These are phyloP conservation scores for Cosmorhoe ocellata DNA, from an alignment of 2,888 invertebrate genomes.

Conservation along the genomic window DNA sequence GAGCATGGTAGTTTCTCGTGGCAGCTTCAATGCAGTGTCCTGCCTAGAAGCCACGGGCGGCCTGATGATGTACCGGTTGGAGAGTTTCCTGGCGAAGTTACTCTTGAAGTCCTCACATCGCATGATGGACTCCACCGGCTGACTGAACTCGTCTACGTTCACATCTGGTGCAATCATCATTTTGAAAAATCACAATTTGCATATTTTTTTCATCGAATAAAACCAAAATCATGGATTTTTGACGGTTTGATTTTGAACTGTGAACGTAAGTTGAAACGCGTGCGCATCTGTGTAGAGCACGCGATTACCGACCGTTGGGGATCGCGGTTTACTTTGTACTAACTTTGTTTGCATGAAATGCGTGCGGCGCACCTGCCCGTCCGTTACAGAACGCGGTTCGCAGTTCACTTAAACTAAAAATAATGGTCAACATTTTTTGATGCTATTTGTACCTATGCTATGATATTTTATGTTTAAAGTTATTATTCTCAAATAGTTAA, in stretches of 20 bases:
- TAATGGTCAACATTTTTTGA: too few relatives aligned
- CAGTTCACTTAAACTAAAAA: too few relatives aligned
- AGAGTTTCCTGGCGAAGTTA: constrained; percentile 73
- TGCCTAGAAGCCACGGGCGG: constrained; percentile 49
- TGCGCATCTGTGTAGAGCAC: constrained; percentile 32
- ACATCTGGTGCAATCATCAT: constrained; percentile 51
- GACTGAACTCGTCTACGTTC: constrained; percentile 56
- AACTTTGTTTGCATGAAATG: background rate
- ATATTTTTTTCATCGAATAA: constrained; percentile 38
- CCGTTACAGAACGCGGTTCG: background rate
- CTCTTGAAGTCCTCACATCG: constrained; percentile 77
- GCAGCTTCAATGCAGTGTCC: constrained; percentile 53
- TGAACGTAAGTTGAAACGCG: constrained; percentile 37
- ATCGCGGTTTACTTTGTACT: constrained; percentile 38
- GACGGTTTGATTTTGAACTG: constrained; percentile 36
- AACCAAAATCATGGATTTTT: constrained; percentile 46
- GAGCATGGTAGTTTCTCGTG: constrained; percentile 38
- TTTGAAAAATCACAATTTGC: constrained; percentile 38
- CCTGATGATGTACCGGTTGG: constrained; percentile 67
- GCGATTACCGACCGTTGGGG: constrained; percentile 39
- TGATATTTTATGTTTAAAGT: too few relatives aligned
- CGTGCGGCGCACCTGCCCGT: constrained; percentile 2
- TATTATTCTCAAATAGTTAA: too few relatives aligned
- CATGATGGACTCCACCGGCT: constrained; percentile 76
- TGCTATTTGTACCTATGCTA: too few relatives aligned